phyloP scores from a whole-genome alignment of 2,113 vertebrate species.

The Apteryx mantelli region DNA sequence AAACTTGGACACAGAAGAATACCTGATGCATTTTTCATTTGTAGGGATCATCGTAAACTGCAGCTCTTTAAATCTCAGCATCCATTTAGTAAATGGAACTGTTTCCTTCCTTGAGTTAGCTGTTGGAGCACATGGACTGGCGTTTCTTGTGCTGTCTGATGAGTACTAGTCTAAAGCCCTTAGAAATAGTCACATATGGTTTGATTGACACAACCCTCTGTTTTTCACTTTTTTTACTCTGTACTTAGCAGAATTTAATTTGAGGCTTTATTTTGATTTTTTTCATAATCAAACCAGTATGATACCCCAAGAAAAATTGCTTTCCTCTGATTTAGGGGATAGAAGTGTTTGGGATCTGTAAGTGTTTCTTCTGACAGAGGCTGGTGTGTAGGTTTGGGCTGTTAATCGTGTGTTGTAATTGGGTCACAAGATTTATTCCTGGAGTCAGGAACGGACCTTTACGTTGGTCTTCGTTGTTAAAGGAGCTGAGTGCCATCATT shows the following conservation, averaged over 20 bases:
- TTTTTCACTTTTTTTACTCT: not conserved
- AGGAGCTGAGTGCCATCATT: not conserved
- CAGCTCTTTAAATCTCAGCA: not conserved
- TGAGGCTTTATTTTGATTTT: not conserved
- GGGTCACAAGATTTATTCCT: not conserved
- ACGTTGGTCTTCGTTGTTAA: not conserved
- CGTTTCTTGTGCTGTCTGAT: not conserved
- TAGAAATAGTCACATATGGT: not conserved
- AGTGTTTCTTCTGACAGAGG: not conserved
- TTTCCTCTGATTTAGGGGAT: not conserved
- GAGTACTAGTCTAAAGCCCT: not conserved
- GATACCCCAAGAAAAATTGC: not conserved
- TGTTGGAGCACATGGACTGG: not conserved
- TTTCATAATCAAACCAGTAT: not conserved
- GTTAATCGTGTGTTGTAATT: not conserved
- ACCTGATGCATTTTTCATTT: not conserved
- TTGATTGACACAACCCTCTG: not conserved
- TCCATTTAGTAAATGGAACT: not conserved
- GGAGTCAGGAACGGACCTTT: not conserved
- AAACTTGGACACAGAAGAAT: not conserved
- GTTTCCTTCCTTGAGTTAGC: not conserved
- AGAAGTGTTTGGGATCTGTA: not conserved
- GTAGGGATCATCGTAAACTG: not conserved
- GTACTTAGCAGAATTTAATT: not conserved
- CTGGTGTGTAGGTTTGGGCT: not conserved